These are phyloP conservation scores for Bergia sp. DNA, from an alignment of 92 coral and sea anemone species.

Conservation along the genomic window DNA sequence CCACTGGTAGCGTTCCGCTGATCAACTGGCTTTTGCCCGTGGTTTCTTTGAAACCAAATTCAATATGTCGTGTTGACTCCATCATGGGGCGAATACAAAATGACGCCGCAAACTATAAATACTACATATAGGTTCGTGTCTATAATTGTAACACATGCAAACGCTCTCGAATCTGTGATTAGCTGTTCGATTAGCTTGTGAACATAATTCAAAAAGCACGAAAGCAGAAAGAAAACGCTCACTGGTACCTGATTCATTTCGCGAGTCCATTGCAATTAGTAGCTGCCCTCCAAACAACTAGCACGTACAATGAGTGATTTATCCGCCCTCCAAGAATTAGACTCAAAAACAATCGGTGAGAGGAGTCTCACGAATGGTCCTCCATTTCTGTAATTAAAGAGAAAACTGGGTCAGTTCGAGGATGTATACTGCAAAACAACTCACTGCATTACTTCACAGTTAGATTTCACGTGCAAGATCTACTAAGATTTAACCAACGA, in stretches of 20 bases:
- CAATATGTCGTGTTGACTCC: constrained; percentile 22
- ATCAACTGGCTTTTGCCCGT: constrained; percentile 2
- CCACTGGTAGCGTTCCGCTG: neutral
- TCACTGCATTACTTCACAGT: constrained; percentile 28
- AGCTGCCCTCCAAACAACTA: constrained; percentile 26
- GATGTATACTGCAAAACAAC: constrained; percentile 18
- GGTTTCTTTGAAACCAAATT: constrained; percentile 27
- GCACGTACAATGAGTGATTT: constrained; percentile 37
- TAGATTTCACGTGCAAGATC: constrained; percentile 22
- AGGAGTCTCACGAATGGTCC: constrained; percentile 40
- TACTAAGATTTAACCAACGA: neutral
- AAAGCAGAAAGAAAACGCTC: constrained; percentile 22
- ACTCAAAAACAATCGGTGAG: constrained; percentile 45
- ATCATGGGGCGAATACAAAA: constrained; percentile 38
- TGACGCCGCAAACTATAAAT: constrained; percentile 42
- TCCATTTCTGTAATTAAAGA: constrained; percentile 46
- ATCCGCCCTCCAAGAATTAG: constrained; percentile 44
- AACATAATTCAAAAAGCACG: constrained; percentile 41
- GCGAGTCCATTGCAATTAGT: constrained; percentile 31
- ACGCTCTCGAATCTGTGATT: constrained; percentile 47
- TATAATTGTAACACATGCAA: constrained; percentile 53
- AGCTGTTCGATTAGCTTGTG: constrained; percentile 49
- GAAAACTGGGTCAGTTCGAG: constrained; percentile 35
- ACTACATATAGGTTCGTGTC: constrained; percentile 49
- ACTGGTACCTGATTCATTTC: constrained; percentile 36